These are phyloP conservation scores for Trichogramma pretiosum DNA, from an alignment of 1,140 invertebrate genomes.

Conservation along the genomic window DNA sequence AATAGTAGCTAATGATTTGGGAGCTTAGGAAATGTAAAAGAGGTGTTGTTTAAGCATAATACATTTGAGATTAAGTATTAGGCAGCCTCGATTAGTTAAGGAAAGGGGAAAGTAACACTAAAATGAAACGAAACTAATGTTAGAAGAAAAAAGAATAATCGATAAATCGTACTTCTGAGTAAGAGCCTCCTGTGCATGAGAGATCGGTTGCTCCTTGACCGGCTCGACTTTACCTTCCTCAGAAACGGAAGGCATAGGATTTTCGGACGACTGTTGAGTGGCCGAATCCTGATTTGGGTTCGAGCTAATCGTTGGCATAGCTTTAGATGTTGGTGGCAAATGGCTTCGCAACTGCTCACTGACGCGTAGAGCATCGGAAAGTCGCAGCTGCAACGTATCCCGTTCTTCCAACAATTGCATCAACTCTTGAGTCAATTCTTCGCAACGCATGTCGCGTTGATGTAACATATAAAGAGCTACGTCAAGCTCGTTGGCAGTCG, in stretches of 20 bases:
- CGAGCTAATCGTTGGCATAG: conserved; percentile 26
- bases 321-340: no score
- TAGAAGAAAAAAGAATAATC: conserved; percentile 1
- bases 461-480: conserved; percentile 77
- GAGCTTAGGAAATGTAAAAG: conserved; percentile 2
- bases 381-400: conserved; percentile 69
- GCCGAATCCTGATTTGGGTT: conserved; percentile 20
- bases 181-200: conserved; percentile 34
- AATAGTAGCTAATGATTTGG: conserved; percentile 1
- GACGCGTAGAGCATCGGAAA: conserved; percentile 68
- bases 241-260: conserved; percentile 30
- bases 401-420: conserved; percentile 76
- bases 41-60: conserved; percentile 2
- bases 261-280: conserved; percentile 17
- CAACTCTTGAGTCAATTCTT: conserved; percentile 78
- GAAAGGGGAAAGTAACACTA: no score
- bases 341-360: conserved; percentile 54
- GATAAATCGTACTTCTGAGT: conserved; percentile 40
- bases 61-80: neutral
- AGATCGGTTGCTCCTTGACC: conserved; percentile 36
- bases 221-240: conserved; percentile 37
- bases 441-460: conserved; percentile 77
- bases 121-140: no score
- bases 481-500: conserved; percentile 55
- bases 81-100: neutral